A percentile compares a stretch with the other conserved stretches of the same genome.
Conservation (phyloP, 92 coral and sea anemone species). For the Montipora capitata region DNA sequence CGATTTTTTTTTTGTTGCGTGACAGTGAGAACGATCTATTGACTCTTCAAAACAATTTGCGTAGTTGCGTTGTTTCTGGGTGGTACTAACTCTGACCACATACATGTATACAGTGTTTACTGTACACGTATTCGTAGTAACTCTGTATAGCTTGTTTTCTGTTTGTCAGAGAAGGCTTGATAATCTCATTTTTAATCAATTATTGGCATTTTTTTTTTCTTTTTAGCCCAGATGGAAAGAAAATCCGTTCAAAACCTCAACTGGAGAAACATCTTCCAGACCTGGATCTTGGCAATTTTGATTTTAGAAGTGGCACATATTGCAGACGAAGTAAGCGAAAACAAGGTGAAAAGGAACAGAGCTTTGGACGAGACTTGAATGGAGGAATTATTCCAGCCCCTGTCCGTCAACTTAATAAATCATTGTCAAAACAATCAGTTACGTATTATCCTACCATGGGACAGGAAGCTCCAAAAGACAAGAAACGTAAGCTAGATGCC, state of each 20-base stretch:
- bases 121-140: no score
- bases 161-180: not conserved
- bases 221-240: constrained; percentile 97
- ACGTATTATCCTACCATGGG: constrained; percentile 86
- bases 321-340: constrained; percentile 88
- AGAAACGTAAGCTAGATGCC: constrained; percentile 75
- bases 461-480: constrained; percentile 60
- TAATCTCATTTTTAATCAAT: not conserved
- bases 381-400: constrained; percentile 82
- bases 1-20: no score
- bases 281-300: constrained; percentile 94
- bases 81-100: no score
- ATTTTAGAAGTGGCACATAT: constrained; percentile 94
- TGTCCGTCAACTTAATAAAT: constrained; percentile 93
- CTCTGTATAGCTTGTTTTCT: no score
- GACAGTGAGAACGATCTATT: no score
- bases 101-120: no score
- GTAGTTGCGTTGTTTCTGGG: no score
- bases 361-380: constrained; percentile 88
- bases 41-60: no score
- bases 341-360: constrained; percentile 75
- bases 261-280: constrained; percentile 91
- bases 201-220: constrained; percentile 25
- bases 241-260: constrained; percentile 97
- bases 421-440: constrained; percentile 93